Evolutionary conservation across 2,113 vertebrate species (phyloP), one percentile per base, ranked within the genome.

Genomic region (Forbesichthys papilliferus): DNA sequence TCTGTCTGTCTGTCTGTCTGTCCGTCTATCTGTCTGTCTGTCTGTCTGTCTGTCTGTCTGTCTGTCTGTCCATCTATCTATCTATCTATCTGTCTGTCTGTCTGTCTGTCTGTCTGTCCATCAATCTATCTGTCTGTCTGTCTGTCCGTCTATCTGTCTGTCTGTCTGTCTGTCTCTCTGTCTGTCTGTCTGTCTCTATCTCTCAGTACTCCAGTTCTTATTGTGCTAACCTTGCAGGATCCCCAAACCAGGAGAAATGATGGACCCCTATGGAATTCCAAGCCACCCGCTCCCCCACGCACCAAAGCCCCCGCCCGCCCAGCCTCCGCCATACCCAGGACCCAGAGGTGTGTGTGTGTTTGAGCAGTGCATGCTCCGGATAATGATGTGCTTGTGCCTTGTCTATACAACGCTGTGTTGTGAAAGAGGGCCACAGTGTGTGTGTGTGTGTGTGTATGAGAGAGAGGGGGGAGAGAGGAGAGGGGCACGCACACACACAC

Each of bases 301-400:
- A 48, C 90, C 88, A 9, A 88, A 89, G 5, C 59, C 85, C 14
- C 87, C 89, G 6, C 71, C 85, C 0, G 8, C n/a, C 51, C 88
- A 87, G 61, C 89, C 91, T 14, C 91, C 91, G 47, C 89, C 90
- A 9, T 89, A 93, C 71, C 83, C 88, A 0, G 91, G 90, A 73
- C 83, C 61, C 53, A 87, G 79, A 89, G 88, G 89, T 90, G 64
- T 70, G 79, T 56, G 9, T 27, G 46, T 68, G 14, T 56, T 42
- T 20, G 51, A n/a, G 51, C 4, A 2, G 4, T 51, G 49, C 49
- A 51, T 10, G 11, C 9, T 9, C 6, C 49, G 36, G 33, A 12
- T 47, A 7, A 54, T 61, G 4, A 33, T 13, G 14, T 14, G 3
- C 20, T 13, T 53, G 36, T 47, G 46, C 46, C 34, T 42, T 61